Base-by-base conservation (phyloP, 2,113 vertebrate genomes). In the Poecile atricapillus region DNA sequence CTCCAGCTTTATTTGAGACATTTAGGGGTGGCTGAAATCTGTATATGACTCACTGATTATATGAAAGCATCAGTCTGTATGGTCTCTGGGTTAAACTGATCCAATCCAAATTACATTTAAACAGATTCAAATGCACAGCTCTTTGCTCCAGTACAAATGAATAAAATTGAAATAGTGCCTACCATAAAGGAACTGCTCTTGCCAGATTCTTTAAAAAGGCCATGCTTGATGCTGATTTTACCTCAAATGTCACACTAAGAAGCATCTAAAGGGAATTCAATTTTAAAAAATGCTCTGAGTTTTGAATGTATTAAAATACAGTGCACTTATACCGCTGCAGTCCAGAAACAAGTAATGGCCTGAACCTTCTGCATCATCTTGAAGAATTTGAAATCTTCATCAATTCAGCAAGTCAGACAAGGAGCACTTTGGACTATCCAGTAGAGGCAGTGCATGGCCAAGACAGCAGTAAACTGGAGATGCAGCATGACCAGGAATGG, bases 51-150 rank as follows among this genome's bases (percentile, higher is more conserved):
- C 43, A 64, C 39, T 59, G 49, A 82, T 89, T 83, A 47, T 43
- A 41, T 73, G 50, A 89, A 84, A 79, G 20, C 53, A 80, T 49
- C 62, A 24, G 44, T 53, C 83, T 91, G 19, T 50, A 47, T 43
- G 23, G 22, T 89, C 50, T 55, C 56, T 46, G 43, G 33, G 33
- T 95, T 89, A 92, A 93, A 91, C 23, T 67, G 78, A 89, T 91
- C 67, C 81, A 71, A 69, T 74, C 28, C 55, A 93, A 95, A 96
- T 94, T 80, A 52, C 58, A 68, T 93, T 92, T 93, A 85, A 91
- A 87, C 43, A 41, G 52, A 85, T 73, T 75, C 16, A 89, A 84
- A 91, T 50, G 53, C 76, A 77, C 59, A 81, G 30, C 59, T 55
- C 87, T 83, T 94, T 75, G 81, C 92, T 95, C 44, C 50, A 49